Evolutionary conservation across 2,888 invertebrate species (phyloP).

Genomic region (Lepidochitona cinerea): DNA sequence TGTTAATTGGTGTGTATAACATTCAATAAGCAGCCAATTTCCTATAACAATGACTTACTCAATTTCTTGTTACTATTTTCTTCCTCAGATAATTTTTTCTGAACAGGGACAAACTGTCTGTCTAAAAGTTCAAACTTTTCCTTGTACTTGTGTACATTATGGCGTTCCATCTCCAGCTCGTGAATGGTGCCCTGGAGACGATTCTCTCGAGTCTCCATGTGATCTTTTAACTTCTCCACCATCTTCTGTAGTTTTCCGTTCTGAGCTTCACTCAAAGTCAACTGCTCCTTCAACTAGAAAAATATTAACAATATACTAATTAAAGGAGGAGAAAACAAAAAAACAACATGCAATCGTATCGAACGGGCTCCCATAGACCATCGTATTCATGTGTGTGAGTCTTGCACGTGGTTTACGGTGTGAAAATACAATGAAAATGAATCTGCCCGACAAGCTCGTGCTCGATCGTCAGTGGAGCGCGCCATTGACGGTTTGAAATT

Average conservation of each 20-base stretch:
- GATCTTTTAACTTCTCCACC: not conserved
- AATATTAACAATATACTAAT: no score
- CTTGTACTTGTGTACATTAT: not conserved
- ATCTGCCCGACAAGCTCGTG: no score
- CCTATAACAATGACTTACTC: not conserved
- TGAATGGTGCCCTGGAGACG: not conserved
- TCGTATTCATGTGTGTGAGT: no score
- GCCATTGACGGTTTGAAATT: no score
- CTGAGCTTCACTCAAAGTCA: not conserved
- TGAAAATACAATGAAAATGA: no score
- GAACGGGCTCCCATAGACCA: no score
- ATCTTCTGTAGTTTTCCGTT: not conserved
- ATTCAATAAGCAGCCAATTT: no score
- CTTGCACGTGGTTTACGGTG: no score
- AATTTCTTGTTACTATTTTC: not conserved
- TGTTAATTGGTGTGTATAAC: no score
- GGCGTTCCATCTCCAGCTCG: not conserved
- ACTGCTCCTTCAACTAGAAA: not conserved
- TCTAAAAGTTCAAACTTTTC: not conserved
- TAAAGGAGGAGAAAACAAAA: no score
- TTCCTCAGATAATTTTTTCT: not conserved
- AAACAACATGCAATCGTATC: no score
- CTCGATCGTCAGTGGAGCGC: no score
- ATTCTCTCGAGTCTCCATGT: not conserved
- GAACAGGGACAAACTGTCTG: not conserved